phyloP scores from a whole-genome alignment of 1,140 invertebrate genomes.

The Platyscapa corneri region DNA sequence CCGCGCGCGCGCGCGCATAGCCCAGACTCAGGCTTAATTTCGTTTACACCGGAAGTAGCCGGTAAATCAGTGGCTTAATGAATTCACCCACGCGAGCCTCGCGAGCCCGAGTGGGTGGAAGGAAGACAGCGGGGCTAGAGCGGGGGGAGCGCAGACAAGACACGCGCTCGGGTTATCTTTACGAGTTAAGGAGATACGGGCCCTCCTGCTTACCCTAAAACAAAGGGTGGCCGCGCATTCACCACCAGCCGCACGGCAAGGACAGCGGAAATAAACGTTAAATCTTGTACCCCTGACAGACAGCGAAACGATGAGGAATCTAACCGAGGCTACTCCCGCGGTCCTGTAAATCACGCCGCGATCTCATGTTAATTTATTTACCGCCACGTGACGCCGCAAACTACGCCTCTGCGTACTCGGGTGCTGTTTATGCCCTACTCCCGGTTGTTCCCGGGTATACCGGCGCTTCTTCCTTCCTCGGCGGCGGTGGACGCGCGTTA shows the following conservation, averaged over 20 bases:
- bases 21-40: constrained; percentile 60
- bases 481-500: too few species aligned
- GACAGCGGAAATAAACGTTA: constrained; percentile 68
- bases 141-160: constrained; percentile 48
- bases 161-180: constrained; percentile 67
- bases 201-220: constrained; percentile 50
- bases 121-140: neutral
- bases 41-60: constrained; percentile 69
- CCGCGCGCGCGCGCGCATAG: neutral
- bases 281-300: constrained; percentile 65
- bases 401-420: too few species aligned
- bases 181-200: constrained; percentile 65
- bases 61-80: constrained; percentile 72
- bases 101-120: constrained; percentile 6
- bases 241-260: constrained; percentile 26
- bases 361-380: neutral
- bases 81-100: constrained; percentile 58
- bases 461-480: neutral
- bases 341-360: neutral
- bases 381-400: neutral
- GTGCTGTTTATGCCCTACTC: neutral
- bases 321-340: neutral
- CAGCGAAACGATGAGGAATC: constrained; percentile 53
- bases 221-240: constrained; percentile 21
- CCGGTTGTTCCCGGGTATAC: neutral